Percentiles rank a stretch among this genome's conserved stretches.
Evolutionary conservation across 2,888 invertebrate species (phyloP).

Genomic region (Terebella lapidaria): DNA sequence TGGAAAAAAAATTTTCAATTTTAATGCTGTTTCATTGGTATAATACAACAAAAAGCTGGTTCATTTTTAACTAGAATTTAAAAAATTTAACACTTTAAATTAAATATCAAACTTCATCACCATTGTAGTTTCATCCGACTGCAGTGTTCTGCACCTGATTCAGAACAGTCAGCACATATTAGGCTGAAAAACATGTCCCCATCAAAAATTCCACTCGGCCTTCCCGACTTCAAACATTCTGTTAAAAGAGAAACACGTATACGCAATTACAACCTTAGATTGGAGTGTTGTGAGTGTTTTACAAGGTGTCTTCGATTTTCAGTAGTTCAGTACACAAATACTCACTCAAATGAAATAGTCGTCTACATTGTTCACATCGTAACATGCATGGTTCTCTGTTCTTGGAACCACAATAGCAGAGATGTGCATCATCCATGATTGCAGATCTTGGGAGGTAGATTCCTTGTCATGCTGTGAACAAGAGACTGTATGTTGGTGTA

Average conservation of each 20-base stretch:
- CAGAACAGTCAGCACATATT: conserved; percentile 33
- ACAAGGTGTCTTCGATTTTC: neutral
- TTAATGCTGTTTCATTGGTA: no score
- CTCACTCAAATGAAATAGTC: conserved; percentile 16
- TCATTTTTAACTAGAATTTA: no score
- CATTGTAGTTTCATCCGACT: conserved; percentile 20
- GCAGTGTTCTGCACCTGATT: conserved; percentile 14
- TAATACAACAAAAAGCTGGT: no score
- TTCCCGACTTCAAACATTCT: conserved; percentile 39
- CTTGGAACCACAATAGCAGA: conserved; percentile 1
- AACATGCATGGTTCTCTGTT: neutral
- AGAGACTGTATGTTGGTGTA: no score
- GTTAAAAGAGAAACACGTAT: neutral
- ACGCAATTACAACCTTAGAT: neutral
- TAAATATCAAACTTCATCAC: no score
- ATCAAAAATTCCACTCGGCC: conserved; percentile 33
- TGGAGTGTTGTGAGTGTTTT: no score
- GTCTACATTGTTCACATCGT: conserved; percentile 15
- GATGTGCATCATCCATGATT: neutral
- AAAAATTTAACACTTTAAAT: no score
- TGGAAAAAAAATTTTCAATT: no score
- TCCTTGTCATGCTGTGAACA: no score
- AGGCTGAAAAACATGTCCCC: conserved; percentile 43
- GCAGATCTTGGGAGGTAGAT: no score
- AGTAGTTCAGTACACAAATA: neutral